Evolutionary conservation across 1,140 invertebrate species (phyloP).

Genomic region (Heliothis virescens): DNA sequence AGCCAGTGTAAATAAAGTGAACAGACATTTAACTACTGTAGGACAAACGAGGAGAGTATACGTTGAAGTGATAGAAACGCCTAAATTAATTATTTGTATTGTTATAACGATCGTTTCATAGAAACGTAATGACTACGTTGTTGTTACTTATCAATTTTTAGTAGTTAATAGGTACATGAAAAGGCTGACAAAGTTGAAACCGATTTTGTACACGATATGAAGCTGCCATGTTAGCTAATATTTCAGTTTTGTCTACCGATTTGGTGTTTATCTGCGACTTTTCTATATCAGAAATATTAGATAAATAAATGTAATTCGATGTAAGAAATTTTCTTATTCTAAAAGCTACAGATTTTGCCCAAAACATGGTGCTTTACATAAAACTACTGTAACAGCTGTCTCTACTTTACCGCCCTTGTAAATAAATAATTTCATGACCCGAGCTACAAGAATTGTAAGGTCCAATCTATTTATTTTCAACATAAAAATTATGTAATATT

Average conservation of each 20-base stretch:
- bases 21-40: constrained; percentile 57
- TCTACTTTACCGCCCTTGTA: constrained; percentile 12
- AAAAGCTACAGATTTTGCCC: constrained; percentile 44
- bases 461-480: constrained; percentile 71
- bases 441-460: constrained; percentile 52
- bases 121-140: constrained; percentile 81
- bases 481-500: constrained; percentile 48
- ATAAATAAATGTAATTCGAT: constrained; percentile 44
- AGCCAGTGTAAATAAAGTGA: constrained; percentile 67
- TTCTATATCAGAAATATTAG: constrained; percentile 51
- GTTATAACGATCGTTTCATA: constrained; percentile 83
- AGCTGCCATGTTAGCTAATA: constrained; percentile 58
- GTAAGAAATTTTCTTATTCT: constrained; percentile 25
- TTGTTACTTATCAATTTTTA: constrained; percentile 83
- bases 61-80: constrained; percentile 83
- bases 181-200: constrained; percentile 79
- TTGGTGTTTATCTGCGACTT: constrained; percentile 56
- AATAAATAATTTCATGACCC: constrained; percentile 57
- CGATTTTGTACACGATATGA: constrained; percentile 73
- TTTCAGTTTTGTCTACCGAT: constrained; percentile 54
- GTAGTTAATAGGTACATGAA: constrained; percentile 81
- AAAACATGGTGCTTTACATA: constrained; percentile 43
- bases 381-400: constrained; percentile 29
- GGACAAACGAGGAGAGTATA: constrained; percentile 75
- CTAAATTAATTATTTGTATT: constrained; percentile 80